Base-by-base conservation (phyloP, 2,888 invertebrate species). In the Leistus spinibarbis region DNA sequence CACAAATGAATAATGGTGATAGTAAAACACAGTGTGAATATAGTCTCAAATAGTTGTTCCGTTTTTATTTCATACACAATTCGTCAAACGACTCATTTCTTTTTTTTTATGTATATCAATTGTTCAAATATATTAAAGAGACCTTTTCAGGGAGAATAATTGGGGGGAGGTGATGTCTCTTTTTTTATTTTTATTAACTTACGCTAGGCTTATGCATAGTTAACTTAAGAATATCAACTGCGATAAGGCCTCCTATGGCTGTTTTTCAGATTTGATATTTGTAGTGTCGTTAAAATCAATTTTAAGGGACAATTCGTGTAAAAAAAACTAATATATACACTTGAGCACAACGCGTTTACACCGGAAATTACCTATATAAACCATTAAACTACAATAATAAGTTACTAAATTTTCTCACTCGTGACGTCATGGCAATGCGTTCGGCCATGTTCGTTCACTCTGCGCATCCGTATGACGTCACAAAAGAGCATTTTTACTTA, bases 201-300 rank as follows among this genome's bases (percentile, higher is more conserved):
- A 69, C 24, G 24, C 69, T 69, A 68, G 63, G 75, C 75, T 75
- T 75, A 75, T 64, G 75, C 69, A 64, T 75, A 75, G 63, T 69
- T 69, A 68, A 75, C 75, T 75, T 69, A 75, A 75, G 24, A 63
- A 53, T 75, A 75, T 75, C 75, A 75, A 75, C 75, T 69, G 75
- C 75, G 53, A 75, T 75, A 73, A 73, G 73, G 73, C 73, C 73
- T 73, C 73, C 73, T 73, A 73, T 73, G 73, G 73, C 73, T 73
- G 66, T 67, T 60, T 60, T 73, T 73, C 23, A 73, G 57, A 67
- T 73, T 73, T 73, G 67, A 73, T 73, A 66, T 20, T 60, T 10
- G 19, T 73, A 22, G 60, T 60, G 66, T 65, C 65, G 40, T 67
- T 67, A 73, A 73, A 72, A 66, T 65, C 24, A 72, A 73, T 66